Conservation (phyloP, 2,113 vertebrate species). For the Nothoprocta pentlandii region DNA sequence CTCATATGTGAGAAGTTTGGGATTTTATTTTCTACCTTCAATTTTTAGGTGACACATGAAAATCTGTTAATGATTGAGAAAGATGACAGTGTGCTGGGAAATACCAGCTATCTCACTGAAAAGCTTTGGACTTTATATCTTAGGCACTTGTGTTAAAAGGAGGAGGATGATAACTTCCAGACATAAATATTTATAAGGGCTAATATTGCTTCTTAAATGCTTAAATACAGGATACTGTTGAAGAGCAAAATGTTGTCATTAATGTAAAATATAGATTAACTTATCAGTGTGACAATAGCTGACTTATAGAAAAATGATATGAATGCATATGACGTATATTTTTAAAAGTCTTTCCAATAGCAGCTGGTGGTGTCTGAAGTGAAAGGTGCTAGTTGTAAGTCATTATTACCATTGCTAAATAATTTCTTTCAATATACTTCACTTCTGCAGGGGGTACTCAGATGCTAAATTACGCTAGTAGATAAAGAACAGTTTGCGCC, state of each 20-base stretch:
- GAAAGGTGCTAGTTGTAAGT: not conserved
- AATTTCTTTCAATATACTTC: not conserved
- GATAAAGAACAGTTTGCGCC: not conserved
- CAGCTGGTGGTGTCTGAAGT: not conserved
- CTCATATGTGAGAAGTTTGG: not conserved
- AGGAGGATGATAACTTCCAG: not conserved
- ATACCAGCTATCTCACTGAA: not conserved
- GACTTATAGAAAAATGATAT: not conserved
- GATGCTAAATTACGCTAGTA: not conserved
- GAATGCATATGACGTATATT: not conserved
- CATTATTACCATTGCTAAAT: not conserved
- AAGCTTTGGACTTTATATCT: not conserved
- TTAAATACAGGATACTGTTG: not conserved
- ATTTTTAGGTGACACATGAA: not conserved
- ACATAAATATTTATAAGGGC: not conserved
- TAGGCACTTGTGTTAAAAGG: not conserved
- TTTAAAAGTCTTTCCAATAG: not conserved
- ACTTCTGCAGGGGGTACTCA: not conserved
- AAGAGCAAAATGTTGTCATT: not conserved
- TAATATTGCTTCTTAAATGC: not conserved
- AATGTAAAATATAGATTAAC: not conserved
- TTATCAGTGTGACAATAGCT: not conserved
- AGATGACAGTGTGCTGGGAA: not conserved
- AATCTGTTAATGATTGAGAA: not conserved
- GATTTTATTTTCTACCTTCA: not conserved